Conservation (phyloP, 2,888 invertebrate genomes). For the Parnassius smintheus region DNA sequence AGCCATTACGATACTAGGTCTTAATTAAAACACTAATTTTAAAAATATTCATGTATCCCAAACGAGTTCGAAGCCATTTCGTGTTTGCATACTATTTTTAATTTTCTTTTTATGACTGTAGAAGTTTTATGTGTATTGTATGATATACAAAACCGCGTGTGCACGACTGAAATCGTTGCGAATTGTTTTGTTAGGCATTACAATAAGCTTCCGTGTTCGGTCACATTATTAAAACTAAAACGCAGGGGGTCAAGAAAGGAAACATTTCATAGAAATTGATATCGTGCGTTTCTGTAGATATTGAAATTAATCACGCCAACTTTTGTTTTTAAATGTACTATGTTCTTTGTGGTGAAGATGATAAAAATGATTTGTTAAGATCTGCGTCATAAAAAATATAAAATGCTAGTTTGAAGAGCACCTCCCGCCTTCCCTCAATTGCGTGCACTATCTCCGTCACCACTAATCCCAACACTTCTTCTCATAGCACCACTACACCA, state of each 20-base stretch:
- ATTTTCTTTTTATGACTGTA: not conserved
- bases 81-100: not conserved
- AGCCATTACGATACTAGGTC: too few species aligned
- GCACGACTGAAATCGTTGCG: slow-evolving; percentile 3
- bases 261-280: slow-evolving; percentile 14
- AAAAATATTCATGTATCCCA: not conserved
- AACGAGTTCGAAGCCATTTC: not conserved
- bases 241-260: slow-evolving; percentile 7
- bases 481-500: too few species aligned
- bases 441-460: too few species aligned
- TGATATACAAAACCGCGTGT: not conserved
- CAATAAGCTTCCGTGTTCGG: slow-evolving; percentile 11
- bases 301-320: not conserved
- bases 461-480: too few species aligned
- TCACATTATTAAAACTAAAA: slow-evolving; percentile 16
- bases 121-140: not conserved
- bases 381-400: too few species aligned
- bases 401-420: too few species aligned
- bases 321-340: not conserved
- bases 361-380: too few species aligned
- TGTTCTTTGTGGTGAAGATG: too few species aligned
- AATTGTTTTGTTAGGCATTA: not conserved
- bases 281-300: not conserved
- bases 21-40: too few species aligned
- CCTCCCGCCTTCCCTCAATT: too few species aligned